A percentile compares a stretch with the other conserved stretches of the same genome.
Conservation (phyloP, 2,113 vertebrate genomes). For the Trichomycterus rosablanca region DNA sequence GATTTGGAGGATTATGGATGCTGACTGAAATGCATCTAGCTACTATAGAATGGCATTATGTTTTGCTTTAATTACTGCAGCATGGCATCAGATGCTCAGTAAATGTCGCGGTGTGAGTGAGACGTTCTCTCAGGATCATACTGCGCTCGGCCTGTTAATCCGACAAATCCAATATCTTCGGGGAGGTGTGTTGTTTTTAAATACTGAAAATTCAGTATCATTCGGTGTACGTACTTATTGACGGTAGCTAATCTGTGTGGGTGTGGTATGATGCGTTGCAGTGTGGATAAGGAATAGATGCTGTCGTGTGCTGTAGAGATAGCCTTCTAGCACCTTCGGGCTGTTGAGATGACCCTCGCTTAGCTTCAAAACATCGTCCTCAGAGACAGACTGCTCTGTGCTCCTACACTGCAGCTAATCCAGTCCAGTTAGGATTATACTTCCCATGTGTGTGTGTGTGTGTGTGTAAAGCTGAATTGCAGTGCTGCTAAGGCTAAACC, state of each 20-base stretch:
- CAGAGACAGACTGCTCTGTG: constrained; percentile 45
- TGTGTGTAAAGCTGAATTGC: constrained; percentile 13
- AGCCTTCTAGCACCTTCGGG: constrained; percentile 47
- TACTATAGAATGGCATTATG: constrained; percentile 44
- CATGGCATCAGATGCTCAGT: constrained; percentile 58
- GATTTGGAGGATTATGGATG: constrained; percentile 49
- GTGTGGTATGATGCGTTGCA: constrained; percentile 30
- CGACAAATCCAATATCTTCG: constrained; percentile 43
- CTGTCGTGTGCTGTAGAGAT: constrained; percentile 41
- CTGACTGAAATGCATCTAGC: constrained; percentile 47
- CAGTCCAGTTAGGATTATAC: constrained; percentile 57
- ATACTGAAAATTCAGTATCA: constrained; percentile 25
- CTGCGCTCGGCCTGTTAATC: constrained; percentile 39
- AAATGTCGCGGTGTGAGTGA: constrained; percentile 45
- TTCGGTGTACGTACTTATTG: constrained; percentile 22
- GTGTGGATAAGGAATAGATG: constrained; percentile 37
- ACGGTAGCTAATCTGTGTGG: constrained; percentile 25
- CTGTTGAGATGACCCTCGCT: constrained; percentile 49
- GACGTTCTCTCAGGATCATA: constrained; percentile 38
- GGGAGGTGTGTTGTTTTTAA: constrained; percentile 27
- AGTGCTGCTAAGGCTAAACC: constrained; percentile 25
- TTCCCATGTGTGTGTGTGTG: constrained; percentile 27
- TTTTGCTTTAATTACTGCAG: constrained; percentile 52
- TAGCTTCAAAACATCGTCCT: constrained; percentile 27
- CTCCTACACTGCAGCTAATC: constrained; percentile 61